These are phyloP conservation scores for Belonocnema kinseyi DNA, from an alignment of 1,140 invertebrate genomes.

Conservation along the genomic window DNA sequence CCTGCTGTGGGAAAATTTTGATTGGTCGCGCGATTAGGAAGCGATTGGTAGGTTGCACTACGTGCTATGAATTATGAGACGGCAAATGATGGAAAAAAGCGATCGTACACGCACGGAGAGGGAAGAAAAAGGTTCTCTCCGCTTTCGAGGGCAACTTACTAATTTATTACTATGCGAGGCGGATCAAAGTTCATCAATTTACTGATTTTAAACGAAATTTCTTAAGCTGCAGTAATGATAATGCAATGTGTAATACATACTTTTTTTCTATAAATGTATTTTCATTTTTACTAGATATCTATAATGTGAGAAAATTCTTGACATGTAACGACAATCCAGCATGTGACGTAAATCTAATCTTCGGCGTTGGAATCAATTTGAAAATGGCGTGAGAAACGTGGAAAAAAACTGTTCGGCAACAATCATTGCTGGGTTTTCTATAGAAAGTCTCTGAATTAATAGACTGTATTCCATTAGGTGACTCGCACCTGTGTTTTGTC, in stretches of 20 bases:
- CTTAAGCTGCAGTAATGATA: not conserved
- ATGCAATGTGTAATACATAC: not conserved
- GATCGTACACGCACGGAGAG: constrained; percentile 12
- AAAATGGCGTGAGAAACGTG: not conserved
- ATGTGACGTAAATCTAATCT: not conserved
- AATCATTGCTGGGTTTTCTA: not conserved
- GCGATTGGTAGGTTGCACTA: constrained; percentile 26
- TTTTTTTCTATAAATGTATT: not conserved
- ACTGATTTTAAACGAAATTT: constrained; percentile 2
- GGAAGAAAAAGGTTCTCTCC: not conserved
- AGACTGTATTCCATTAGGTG: not conserved
- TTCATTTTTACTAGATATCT: not conserved
- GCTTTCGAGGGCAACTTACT: constrained; percentile 24
- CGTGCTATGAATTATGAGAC: constrained; percentile 30
- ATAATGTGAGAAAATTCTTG: not conserved
- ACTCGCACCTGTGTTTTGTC: no score
- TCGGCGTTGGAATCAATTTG: not conserved
- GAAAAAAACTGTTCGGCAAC: not conserved
- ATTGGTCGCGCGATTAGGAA: constrained; percentile 45
- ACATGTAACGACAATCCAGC: not conserved
- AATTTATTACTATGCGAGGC: not conserved
- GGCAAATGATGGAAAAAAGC: constrained; percentile 9
- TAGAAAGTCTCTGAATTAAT: constrained; percentile 15
- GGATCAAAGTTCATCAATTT: constrained; percentile 28
- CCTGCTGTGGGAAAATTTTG: constrained; percentile 55